Evolutionary conservation across 2,113 vertebrate species (phyloP), one percentile per base, ranked within the genome.

Genomic region (Prunella himalayana): DNA sequence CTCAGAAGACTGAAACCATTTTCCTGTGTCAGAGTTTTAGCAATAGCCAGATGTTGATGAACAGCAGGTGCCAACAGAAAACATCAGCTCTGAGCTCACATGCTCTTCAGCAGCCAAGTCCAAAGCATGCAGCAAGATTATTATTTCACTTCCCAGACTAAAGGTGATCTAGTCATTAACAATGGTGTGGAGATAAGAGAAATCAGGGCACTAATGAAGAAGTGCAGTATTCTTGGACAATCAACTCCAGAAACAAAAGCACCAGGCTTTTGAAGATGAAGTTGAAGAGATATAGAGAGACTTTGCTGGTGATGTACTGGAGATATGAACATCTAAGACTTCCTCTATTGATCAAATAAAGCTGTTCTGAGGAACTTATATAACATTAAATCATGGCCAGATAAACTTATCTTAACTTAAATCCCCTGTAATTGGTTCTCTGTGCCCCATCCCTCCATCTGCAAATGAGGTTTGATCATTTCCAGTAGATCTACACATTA

Each of bases 21-120:
- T 93, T 73, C n/a, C 72, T 86, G 49, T 93, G 88, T 90, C 72
- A 90, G 84, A 86, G 41, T 82, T 83, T 86, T 57, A 93, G 92
- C 76, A 93, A 95, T 16, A 93, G 76, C 88, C 93, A 95, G 90
- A 90, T 86, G 94, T 56, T 50, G 28, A 68, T 49, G 90, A 92
- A 81, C 60, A 88, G 76, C 90, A 96, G 64, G 82, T 93, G 88
- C 79, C 94, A 94, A 86, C 44, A 97, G 60, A 90, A 95, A 88
- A 84, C 39, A 92, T 86, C 90, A 94, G 86, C 76, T 96, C 90
- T 71, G 56, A 88, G 60, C 60, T 94, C 88, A 93, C 76, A 47
- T 39, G n/a, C 16, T 83, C 79, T 64, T 94, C 68, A 44, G 31
- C 2, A 1, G 85, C 82, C 88, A 86, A 68, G 65, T 57, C 68